phyloP scores from a whole-genome alignment of 2,113 vertebrate species.

The Atherinomorus stipes region DNA sequence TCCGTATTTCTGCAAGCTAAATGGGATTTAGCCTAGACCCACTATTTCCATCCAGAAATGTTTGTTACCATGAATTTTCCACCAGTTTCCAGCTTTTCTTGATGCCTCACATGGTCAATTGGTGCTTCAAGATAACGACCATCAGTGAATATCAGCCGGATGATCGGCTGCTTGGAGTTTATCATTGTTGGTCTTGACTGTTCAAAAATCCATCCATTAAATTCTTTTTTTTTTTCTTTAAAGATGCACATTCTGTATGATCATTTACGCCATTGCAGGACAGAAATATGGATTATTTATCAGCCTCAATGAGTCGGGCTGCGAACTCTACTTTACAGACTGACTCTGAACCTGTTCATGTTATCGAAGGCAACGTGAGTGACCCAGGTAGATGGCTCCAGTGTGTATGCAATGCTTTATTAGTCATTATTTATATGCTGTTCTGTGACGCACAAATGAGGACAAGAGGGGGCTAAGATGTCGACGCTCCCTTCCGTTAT shows the following conservation, averaged over 20 bases:
- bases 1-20: not conserved
- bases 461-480: not conserved
- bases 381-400: slow-evolving; percentile 21
- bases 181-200: not conserved
- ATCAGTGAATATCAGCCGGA: not conserved
- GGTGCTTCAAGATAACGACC: slow-evolving; percentile 28
- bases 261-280: slow-evolving; percentile 12
- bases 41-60: not conserved
- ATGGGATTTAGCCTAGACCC: too few relatives aligned
- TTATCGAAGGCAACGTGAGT: not conserved
- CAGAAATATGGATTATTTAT: not conserved
- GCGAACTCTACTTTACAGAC: too few relatives aligned
- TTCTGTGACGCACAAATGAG: slow-evolving; percentile 70
- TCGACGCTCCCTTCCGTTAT: not conserved
- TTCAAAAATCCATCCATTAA: slow-evolving; percentile 5
- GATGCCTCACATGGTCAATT: not conserved
- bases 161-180: slow-evolving; percentile 16
- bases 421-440: slow-evolving; percentile 63
- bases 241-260: not conserved
- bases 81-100: not conserved
- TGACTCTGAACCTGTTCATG: too few relatives aligned
- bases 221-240: slow-evolving; percentile 6
- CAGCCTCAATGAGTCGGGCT: not conserved
- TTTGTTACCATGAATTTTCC: not conserved
- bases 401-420: slow-evolving; percentile 48